Evolutionary conservation across 2,888 invertebrate species (phyloP).

Genomic region (Athalia circularis): DNA sequence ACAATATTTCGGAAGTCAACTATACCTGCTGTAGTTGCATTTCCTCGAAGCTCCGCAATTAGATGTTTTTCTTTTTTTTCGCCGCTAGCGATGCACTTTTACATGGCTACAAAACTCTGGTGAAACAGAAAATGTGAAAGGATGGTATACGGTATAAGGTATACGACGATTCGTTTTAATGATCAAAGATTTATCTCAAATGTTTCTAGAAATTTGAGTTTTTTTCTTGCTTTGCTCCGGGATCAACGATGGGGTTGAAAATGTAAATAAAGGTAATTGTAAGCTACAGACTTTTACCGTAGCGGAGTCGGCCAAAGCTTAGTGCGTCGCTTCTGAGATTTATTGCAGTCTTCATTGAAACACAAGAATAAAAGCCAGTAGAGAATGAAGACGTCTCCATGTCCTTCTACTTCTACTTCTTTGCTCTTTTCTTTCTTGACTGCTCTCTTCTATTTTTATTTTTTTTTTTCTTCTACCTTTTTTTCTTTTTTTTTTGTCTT

Average conservation of each 20-base stretch:
- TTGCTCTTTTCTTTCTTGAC: slow-evolving; percentile 3
- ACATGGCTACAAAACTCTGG: background rate
- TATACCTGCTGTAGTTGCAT: too few species aligned
- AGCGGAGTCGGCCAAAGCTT: slow-evolving; percentile 30
- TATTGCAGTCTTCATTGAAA: slow-evolving; percentile 34
- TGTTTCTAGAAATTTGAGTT: slow-evolving; percentile 22
- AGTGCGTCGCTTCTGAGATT: slow-evolving; percentile 34
- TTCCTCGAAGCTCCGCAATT: too few species aligned
- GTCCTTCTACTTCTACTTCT: slow-evolving; percentile 19
- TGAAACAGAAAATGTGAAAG: background rate
- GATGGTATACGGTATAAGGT: background rate
- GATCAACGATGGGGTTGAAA: slow-evolving; percentile 19
- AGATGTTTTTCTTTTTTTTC: too few species aligned
- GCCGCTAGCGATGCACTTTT: background rate
- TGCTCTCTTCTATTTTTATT: background rate
- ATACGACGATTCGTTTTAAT: slow-evolving; percentile 4
- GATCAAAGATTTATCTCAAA: slow-evolving; percentile 3
- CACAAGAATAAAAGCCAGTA: slow-evolving; percentile 35
- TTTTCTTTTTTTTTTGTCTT: background rate
- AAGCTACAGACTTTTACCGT: slow-evolving; percentile 35
- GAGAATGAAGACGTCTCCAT: slow-evolving; percentile 32
- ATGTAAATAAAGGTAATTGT: slow-evolving; percentile 37
- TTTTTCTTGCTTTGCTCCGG: background rate
- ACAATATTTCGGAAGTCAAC: too few species aligned
- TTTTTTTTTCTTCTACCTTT: background rate